Conservation (phyloP, 2,797 vertebrate genomes). For the Arnoldichthys spilopterus region DNA sequence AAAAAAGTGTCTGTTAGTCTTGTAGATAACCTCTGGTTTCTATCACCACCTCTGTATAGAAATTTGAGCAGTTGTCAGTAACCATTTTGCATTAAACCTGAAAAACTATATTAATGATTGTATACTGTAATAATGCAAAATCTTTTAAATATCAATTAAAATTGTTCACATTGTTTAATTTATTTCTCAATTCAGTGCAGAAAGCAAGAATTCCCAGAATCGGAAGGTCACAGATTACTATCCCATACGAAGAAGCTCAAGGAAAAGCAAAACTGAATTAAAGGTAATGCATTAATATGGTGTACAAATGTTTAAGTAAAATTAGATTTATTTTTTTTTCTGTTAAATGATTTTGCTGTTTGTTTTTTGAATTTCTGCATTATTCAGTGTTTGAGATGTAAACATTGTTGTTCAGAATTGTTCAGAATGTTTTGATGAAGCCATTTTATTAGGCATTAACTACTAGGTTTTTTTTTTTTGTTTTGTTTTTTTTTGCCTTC, state of each 20-base stretch:
- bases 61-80: no score
- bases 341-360: no score
- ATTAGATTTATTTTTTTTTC: background rate
- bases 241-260: conserved; percentile 91
- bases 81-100: no score
- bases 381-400: background rate
- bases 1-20: no score
- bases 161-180: background rate
- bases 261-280: conserved; percentile 91
- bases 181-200: conserved; percentile 62
- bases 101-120: background rate
- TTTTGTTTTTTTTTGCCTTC: no score
- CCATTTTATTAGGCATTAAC: background rate
- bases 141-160: background rate
- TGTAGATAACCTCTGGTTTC: no score
- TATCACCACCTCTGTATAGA: no score
- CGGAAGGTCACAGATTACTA: conserved; percentile 95
- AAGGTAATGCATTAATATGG: conserved; percentile 78
- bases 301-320: background rate
- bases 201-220: conserved; percentile 83
- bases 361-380: background rate
- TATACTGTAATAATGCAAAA: background rate
- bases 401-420: no score
- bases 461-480: no score
- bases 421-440: background rate